Base-by-base conservation (phyloP, 2,113 vertebrate genomes). In the Gymnarchus niloticus region DNA sequence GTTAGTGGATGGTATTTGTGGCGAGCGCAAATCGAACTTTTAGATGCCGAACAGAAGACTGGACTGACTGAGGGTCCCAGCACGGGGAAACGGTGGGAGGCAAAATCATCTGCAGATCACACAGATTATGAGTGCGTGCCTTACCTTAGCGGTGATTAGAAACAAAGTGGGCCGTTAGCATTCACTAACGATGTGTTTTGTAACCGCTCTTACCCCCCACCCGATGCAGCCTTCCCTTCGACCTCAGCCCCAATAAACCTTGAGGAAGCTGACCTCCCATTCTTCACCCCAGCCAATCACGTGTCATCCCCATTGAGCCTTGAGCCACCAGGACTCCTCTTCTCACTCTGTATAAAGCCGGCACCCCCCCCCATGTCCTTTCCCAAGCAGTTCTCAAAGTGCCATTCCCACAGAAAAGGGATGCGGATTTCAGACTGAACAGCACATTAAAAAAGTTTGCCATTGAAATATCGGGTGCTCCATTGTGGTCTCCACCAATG, bases 381-480 rank as follows among this genome's bases (percentile, higher is more conserved):
- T 73, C 65, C 65, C 33, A 52, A 59, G 21, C 49, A 76, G 61
- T 28, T 33, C 61, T 51, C 59, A 83, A 19, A 44, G 69, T 65
- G 65, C 56, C 83, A 46, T 83, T 90, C 84, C 80, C 83, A 84
- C 37, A 61, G 87, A 89, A 87, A 84, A 85, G 89, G 90, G 86
- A 88, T 84, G 90, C 90, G 92, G 92, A 92, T 94, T 92, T 89
- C 89, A 87, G 88, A 88, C 25, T 91, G 88, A 88, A 93, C 86
- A 89, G 88, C 89, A 89, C 84, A 90, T 87, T 51, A 56, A 92
- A 91, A 92, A 90, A 91, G 91, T 82, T 88, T 88, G 86, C 89
- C 90, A 88, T 88, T 94, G 95, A 94, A 94, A 92, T 91, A 89
- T 88, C 87, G 65, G 85, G 85, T 90, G 83, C 87, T 93, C 91